Evolutionary conservation across 64 coral and sea anemone genomes (phyloP), one percentile per base, ranked within the genome.

Genomic region (Astreopora myriophthalma): DNA sequence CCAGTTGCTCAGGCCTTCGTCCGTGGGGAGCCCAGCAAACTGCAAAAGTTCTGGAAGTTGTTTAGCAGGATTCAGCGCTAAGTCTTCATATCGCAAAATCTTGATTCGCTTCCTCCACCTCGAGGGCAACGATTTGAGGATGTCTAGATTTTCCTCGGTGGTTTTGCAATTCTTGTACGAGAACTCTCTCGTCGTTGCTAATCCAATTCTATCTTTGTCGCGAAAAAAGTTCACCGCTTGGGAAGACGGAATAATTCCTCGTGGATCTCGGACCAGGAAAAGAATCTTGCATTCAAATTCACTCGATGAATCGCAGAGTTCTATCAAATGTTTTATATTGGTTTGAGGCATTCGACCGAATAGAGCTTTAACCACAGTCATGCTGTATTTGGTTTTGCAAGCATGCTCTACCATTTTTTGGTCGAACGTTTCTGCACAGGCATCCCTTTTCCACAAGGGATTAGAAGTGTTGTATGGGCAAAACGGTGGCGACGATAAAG

Each of bases 161-260:
- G 29, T 29, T 33, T 17, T 79, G 14, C 75, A 79, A 46, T 79
- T 79, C 14, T 49, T 9, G 28, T 79, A 79, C 0, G 75, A 3
- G 26, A 55, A 79, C 28, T 58, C 44, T 30, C 28, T 79, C 8
- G 75, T 33, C 6, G 0, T 26, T 30, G 75, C 4, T 20, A 79
- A 20, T 2, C 75, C 44, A 79, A 22, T 58, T 58, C 48, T 79
- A 1, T 79, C 75, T 17, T 29, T 79, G 2, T 79, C 75, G 3
- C 75, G 75, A 33, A 30, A 79, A 57, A 79, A 79, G 28, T 32
- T 57, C 0, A 32, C 75, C 25, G 27, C 75, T 79, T 58, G 46
- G 24, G 75, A 79, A 14, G 75, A 79, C 10, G 75, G 26, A 79
- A 79, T 33, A 55, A 79, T 79, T 16, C 44, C 75, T 22, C 75